A percentile compares a stretch with the other conserved stretches of the same genome.
These are phyloP conservation scores for Microdon myrmicae DNA, from an alignment of 2,888 invertebrate species.

Conservation along the genomic window DNA sequence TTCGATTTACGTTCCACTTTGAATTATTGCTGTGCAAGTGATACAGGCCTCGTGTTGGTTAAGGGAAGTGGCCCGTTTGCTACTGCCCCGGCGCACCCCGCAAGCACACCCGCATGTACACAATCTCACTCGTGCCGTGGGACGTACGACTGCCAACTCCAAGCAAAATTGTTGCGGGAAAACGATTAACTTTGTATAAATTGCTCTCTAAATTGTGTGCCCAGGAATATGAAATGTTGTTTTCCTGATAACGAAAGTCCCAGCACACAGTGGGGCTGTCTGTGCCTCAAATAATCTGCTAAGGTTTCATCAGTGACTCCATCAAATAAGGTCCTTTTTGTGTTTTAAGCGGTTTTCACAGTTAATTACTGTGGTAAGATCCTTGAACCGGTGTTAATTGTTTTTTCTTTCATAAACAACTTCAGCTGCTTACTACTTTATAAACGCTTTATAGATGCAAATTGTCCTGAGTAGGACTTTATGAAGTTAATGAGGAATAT, in stretches of 20 bases:
- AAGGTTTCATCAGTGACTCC: too few species aligned
- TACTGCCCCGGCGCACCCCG: not conserved
- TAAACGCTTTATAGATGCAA: too few species aligned
- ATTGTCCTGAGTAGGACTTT: too few species aligned
- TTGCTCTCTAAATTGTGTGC: constrained; percentile 51
- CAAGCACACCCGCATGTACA: not conserved
- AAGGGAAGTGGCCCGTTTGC: constrained; percentile 4
- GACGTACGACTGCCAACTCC: constrained; percentile 26
- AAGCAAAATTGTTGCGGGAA: constrained; percentile 54
- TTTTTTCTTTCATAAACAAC: constrained; percentile 14
- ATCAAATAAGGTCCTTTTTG: too few species aligned
- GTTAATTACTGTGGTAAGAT: too few species aligned
- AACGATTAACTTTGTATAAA: constrained; percentile 56
- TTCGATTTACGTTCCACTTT: constrained; percentile 39
- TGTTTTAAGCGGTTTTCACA: too few species aligned
- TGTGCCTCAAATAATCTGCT: too few species aligned
- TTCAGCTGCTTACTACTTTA: constrained; percentile 19
- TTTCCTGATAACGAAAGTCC: constrained; percentile 24
- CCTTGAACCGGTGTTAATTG: too few species aligned
- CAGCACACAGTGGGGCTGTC: constrained; percentile 27
- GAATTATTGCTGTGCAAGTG: constrained; percentile 18
- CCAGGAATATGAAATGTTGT: constrained; percentile 41
- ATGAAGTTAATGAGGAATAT: too few species aligned
- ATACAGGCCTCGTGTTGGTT: constrained; percentile 5
- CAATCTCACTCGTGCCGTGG: constrained; percentile 8